A percentile compares a stretch with the other conserved stretches of the same genome.
phyloP scores from a whole-genome alignment of 2,888 invertebrate genomes.

The Brachyptera putata region DNA sequence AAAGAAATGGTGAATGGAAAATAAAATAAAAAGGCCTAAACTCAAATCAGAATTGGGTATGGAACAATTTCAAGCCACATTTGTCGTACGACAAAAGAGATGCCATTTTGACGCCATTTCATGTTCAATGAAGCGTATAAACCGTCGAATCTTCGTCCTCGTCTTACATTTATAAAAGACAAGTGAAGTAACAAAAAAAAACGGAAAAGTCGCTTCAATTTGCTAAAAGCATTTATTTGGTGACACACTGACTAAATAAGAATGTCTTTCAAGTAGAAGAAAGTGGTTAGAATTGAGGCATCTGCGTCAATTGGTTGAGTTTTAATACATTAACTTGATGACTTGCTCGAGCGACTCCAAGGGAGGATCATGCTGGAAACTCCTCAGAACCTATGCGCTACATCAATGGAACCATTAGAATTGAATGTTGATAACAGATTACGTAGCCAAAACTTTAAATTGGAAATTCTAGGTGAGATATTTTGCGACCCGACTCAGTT shows the following conservation, averaged over 20 bases:
- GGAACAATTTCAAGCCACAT: constrained; percentile 27
- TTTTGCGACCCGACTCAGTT: no score
- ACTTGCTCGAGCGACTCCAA: neutral
- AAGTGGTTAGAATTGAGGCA: neutral
- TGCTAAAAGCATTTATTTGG: constrained; percentile 22
- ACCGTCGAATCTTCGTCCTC: constrained; percentile 24
- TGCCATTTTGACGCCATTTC: constrained; percentile 30
- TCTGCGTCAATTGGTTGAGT: neutral
- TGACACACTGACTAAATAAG: constrained; percentile 14
- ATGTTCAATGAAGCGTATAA: constrained; percentile 27
- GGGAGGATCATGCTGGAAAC: no score
- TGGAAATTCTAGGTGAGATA: no score
- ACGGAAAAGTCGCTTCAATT: constrained; percentile 17
- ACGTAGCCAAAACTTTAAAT: no score
- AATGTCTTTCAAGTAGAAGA: neutral
- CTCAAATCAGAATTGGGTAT: constrained; percentile 19
- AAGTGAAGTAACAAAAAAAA: constrained; percentile 5
- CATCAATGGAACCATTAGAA: no score
- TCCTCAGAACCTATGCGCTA: no score
- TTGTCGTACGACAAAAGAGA: constrained; percentile 25
- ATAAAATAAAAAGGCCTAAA: constrained; percentile 20
- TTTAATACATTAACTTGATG: neutral
- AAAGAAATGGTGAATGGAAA: constrained; percentile 20
- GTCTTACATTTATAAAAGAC: constrained; percentile 4
- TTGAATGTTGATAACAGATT: no score